A percentile compares a stretch with the other conserved stretches of the same genome.
These are phyloP conservation scores for Pygocentrus nattereri DNA, from an alignment of 2,797 vertebrate species.

Conservation along the genomic window DNA sequence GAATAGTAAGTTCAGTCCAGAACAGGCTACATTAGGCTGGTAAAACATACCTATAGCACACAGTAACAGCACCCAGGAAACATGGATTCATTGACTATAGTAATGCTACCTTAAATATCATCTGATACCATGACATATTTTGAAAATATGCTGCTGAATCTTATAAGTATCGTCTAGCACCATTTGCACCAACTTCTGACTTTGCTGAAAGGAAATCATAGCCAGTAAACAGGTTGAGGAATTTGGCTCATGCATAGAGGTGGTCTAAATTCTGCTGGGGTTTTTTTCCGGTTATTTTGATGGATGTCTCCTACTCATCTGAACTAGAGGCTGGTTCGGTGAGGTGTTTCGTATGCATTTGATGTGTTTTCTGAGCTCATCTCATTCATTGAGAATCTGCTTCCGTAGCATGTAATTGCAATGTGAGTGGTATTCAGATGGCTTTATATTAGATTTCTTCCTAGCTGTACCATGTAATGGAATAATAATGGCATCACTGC, in stretches of 20 bases:
- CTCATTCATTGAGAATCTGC: neutral
- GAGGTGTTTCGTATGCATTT: neutral
- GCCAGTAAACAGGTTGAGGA: neutral
- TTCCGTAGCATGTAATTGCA: neutral
- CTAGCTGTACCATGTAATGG: neutral
- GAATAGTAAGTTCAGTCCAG: no score
- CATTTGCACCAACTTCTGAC: neutral
- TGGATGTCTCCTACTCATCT: neutral
- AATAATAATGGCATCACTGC: neutral
- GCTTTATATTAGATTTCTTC: neutral
- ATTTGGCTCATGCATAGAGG: neutral
- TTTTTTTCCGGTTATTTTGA: neutral
- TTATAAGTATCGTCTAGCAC: neutral
- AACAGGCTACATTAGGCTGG: neutral
- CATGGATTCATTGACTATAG: neutral
- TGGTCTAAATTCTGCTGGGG: neutral
- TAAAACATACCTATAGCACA: neutral
- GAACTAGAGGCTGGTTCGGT: neutral
- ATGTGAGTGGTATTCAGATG: constrained; percentile 6
- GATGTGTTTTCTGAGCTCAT: neutral
- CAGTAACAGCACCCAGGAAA: neutral
- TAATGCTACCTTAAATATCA: neutral
- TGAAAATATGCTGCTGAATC: neutral
- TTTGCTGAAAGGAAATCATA: neutral
- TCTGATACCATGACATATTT: neutral